Conservation (phyloP, 1,140 invertebrate species). For the Telenomus remus region DNA sequence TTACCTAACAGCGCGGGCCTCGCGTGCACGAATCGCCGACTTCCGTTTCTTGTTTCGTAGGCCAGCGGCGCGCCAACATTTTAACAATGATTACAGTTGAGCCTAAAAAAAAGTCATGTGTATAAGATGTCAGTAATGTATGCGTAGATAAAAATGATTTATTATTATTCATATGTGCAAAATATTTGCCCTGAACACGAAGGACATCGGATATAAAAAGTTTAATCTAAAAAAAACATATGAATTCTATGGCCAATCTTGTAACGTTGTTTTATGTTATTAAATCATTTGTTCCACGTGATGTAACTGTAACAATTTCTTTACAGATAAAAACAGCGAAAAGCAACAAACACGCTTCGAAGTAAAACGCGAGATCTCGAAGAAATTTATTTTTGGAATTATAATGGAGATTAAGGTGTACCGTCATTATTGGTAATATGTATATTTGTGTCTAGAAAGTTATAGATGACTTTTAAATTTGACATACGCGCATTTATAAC, state of each 20-base stretch:
- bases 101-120: slow-evolving; percentile 33
- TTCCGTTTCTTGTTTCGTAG: slow-evolving; percentile 65
- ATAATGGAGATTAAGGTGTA: too few relatives aligned
- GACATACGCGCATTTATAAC: too few relatives aligned
- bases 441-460: too few relatives aligned
- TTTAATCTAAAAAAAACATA: slow-evolving; percentile 11
- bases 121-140: slow-evolving; percentile 34
- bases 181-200: slow-evolving; percentile 20
- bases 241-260: background rate
- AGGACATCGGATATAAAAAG: slow-evolving; percentile 5
- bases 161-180: slow-evolving; percentile 24
- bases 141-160: slow-evolving; percentile 45
- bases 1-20: slow-evolving; percentile 65
- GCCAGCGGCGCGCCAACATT: slow-evolving; percentile 32
- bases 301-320: background rate
- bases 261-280: too few relatives aligned
- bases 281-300: background rate
- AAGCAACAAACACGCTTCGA: too few relatives aligned
- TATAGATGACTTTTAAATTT: too few relatives aligned
- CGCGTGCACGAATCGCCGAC: slow-evolving; percentile 49
- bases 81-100: slow-evolving; percentile 42
- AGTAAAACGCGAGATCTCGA: too few relatives aligned
- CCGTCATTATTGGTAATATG: too few relatives aligned
- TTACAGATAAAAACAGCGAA: too few relatives aligned
- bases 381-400: too few relatives aligned